Base-by-base conservation (phyloP, 2,113 vertebrate species). In the Chionodraco myersi region DNA sequence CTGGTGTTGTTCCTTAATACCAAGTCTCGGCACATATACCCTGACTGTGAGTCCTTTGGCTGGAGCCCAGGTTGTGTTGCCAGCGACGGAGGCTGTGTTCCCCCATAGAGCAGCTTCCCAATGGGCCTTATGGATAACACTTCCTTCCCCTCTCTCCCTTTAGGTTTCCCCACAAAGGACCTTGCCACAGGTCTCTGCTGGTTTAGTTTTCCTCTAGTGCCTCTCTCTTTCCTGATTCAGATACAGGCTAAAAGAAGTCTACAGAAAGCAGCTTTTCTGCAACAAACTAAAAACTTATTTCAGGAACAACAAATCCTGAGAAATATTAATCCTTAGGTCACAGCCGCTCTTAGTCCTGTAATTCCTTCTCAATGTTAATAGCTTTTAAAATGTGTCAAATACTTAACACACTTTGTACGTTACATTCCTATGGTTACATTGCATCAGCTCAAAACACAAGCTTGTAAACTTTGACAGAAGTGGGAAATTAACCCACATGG, bases 21-120 rank as follows among this genome's bases (percentile, higher is more conserved):
- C n/a, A n/a, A n/a, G n/a, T n/a, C n/a, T n/a, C n/a, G n/a, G n/a
- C n/a, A n/a, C n/a, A n/a, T n/a, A n/a, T n/a, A n/a, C n/a, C n/a
- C n/a, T n/a, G n/a, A n/a, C n/a, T n/a, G n/a, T n/a, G n/a, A n/a
- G n/a, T n/a, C n/a, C n/a, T n/a, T 26, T 67, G 60, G 65, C 57
- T 64, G 52, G 9, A 49, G 71, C 57, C 53, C 70, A 60, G 61
- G 45, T 71, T 78, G 57, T 18, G 51, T 69, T 86, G 47, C 51
- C 73, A 77, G 80, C 2, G 6, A 21, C 0, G 3, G 36, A 67
- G 64, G 73, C 52, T 10, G 49, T 23, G 21, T 72, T 61, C 36
- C 51, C 26, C 62, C 49, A 69, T 65, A 83, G 76, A 60, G 62
- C 53, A 41, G 67, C 45, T 66, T 62, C 68, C 67, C 66, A 59